Evolutionary conservation across 2,888 invertebrate genomes (phyloP).

Genomic region (Gibbula magus): DNA sequence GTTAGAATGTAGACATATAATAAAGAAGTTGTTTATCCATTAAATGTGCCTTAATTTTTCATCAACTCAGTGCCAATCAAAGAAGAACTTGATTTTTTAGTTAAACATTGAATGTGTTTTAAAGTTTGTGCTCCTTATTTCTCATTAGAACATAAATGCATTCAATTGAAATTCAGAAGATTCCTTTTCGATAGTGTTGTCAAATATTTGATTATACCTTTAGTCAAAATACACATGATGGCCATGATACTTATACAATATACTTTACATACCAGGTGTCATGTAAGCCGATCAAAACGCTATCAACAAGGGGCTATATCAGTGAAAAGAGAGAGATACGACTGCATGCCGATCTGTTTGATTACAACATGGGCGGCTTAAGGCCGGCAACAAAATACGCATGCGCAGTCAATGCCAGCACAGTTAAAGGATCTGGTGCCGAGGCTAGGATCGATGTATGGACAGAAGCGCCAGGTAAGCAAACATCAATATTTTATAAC

Average conservation of each 20-base stretch:
- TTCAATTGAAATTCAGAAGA: too few relatives aligned
- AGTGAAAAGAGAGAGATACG: not conserved
- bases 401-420: slow-evolving; percentile 82
- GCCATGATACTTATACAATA: not conserved
- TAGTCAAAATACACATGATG: not conserved
- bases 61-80: too few relatives aligned
- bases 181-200: too few relatives aligned
- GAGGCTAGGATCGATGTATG: slow-evolving; percentile 79
- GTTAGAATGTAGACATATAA: too few relatives aligned
- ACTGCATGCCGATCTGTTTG: slow-evolving; percentile 39
- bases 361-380: slow-evolving; percentile 50
- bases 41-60: too few relatives aligned
- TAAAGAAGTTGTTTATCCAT: too few relatives aligned
- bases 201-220: not conserved
- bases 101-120: too few relatives aligned
- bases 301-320: slow-evolving; percentile 18
- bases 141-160: too few relatives aligned
- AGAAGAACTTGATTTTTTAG: too few relatives aligned
- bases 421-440: slow-evolving; percentile 78
- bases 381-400: slow-evolving; percentile 85
- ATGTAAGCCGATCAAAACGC: slow-evolving; percentile 44
- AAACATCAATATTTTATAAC: not conserved
- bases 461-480: slow-evolving; percentile 80
- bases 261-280: slow-evolving; percentile 43
- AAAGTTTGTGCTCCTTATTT: too few relatives aligned